A percentile compares a stretch with the other conserved stretches of the same genome.
Evolutionary conservation across 2,113 vertebrate genomes (phyloP).

Genomic region (Neodon shergylaensis): DNA sequence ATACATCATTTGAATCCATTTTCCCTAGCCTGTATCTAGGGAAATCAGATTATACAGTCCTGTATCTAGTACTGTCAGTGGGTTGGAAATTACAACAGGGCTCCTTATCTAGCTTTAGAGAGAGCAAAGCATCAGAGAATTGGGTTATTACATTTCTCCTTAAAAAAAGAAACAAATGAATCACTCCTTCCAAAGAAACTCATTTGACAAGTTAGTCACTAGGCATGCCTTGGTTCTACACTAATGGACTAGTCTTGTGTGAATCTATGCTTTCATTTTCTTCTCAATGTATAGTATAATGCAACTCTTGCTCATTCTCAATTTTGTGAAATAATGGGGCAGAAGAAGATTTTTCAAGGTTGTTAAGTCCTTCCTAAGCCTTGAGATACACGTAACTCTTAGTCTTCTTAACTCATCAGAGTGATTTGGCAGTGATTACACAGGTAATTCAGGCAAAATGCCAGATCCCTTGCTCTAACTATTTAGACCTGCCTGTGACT

Average conservation of each 20-base stretch:
- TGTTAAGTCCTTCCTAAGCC: slow-evolving; percentile 60
- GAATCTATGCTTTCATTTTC: slow-evolving; percentile 60
- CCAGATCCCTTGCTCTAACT: slow-evolving; percentile 34
- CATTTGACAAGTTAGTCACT: background rate
- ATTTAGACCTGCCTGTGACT: slow-evolving; percentile 36
- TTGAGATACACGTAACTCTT: slow-evolving; percentile 50
- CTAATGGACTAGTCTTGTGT: slow-evolving; percentile 34
- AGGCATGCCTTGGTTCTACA: background rate
- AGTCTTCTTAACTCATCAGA: slow-evolving; percentile 42
- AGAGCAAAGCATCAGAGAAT: slow-evolving; percentile 18
- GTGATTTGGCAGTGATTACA: slow-evolving; percentile 65
- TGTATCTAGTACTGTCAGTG: background rate
- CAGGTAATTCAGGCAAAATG: slow-evolving; percentile 66
- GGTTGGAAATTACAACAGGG: slow-evolving; percentile 32
- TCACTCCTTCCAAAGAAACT: background rate
- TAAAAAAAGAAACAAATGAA: background rate
- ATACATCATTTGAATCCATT: slow-evolving; percentile 60
- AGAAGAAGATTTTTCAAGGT: slow-evolving; percentile 44
- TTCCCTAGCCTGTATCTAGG: slow-evolving; percentile 37
- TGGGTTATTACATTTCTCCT: background rate
- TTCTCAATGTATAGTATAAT: slow-evolving; percentile 43
- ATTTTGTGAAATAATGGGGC: slow-evolving; percentile 61
- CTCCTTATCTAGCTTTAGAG: slow-evolving; percentile 3
- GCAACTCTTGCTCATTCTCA: slow-evolving; percentile 37
- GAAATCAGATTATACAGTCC: slow-evolving; percentile 49